A percentile compares a stretch with the other conserved stretches of the same genome.
Conservation (phyloP, 2,113 vertebrate species). For the Xiphorhynchus elegans region DNA sequence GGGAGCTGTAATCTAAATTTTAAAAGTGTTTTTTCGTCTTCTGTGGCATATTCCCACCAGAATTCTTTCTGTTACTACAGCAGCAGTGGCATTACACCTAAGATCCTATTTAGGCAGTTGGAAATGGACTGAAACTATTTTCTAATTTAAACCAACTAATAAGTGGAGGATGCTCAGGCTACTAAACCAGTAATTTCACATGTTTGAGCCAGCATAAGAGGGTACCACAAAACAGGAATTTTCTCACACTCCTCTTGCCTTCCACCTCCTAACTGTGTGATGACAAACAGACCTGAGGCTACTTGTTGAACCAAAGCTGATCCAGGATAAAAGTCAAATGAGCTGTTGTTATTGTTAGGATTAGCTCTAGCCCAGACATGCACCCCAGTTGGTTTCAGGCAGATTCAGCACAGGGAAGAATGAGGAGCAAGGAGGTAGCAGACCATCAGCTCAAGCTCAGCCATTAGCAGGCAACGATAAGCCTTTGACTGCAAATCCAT, state of each 20-base stretch:
- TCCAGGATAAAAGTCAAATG: background rate
- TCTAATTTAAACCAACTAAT: background rate
- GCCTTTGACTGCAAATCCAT: background rate
- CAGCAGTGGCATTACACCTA: background rate
- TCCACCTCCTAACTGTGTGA: background rate
- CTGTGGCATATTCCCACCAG: background rate
- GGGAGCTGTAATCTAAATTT: conserved; percentile 44
- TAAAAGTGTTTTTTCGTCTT: background rate
- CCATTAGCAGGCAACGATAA: background rate
- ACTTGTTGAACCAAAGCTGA: background rate
- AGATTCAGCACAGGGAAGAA: background rate
- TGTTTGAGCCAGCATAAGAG: background rate
- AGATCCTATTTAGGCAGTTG: background rate
- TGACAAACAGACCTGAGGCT: background rate
- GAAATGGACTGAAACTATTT: background rate
- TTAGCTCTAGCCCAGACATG: background rate
- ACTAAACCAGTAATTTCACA: background rate
- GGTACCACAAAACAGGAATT: background rate
- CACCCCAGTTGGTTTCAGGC: background rate
- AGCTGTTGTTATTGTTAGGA: background rate
- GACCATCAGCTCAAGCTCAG: background rate
- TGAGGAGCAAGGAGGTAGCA: background rate
- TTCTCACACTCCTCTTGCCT: background rate
- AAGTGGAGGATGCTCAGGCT: background rate
- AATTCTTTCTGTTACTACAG: background rate